A percentile compares a stretch with the other conserved stretches of the same genome.
Conservation (phyloP, 2,113 vertebrate genomes). For the Echinops telfairi region DNA sequence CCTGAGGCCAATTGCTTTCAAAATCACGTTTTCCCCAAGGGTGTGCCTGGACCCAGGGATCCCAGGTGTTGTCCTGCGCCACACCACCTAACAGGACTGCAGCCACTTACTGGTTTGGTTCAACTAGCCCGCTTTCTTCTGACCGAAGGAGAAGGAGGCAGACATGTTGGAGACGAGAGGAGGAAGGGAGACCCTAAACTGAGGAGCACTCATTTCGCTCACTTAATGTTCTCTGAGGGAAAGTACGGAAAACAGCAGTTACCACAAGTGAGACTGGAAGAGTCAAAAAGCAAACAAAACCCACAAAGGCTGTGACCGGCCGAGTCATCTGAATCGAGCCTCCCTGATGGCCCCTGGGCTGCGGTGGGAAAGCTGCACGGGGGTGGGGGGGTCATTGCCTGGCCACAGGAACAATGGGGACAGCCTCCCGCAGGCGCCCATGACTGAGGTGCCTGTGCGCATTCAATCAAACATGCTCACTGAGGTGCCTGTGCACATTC, state of each 20-base stretch:
- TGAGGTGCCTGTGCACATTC: no score
- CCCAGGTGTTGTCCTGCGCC: background rate
- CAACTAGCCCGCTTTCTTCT: background rate
- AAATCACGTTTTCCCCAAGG: conserved; percentile 47
- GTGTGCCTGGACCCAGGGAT: background rate
- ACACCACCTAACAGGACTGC: background rate
- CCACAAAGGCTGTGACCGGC: background rate
- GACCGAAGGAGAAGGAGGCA: background rate
- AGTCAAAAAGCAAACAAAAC: background rate
- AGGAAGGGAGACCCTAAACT: background rate
- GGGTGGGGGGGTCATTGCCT: background rate
- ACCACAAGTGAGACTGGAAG: background rate
- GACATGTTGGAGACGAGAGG: background rate
- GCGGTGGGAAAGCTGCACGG: background rate
- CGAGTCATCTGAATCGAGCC: background rate
- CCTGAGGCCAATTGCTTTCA: conserved; percentile 60
- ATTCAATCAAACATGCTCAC: background rate
- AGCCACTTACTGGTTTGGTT: background rate
- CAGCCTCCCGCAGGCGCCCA: no score
- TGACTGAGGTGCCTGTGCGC: no score
- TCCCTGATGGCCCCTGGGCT: background rate
- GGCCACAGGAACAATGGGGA: no score
- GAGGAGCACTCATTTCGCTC: background rate
- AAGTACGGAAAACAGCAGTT: background rate
- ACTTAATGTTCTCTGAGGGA: background rate